A percentile compares a stretch with the other conserved stretches of the same genome.
phyloP scores from a whole-genome alignment of 2,113 vertebrate species.

The Sphaerodactylus townsendi region DNA sequence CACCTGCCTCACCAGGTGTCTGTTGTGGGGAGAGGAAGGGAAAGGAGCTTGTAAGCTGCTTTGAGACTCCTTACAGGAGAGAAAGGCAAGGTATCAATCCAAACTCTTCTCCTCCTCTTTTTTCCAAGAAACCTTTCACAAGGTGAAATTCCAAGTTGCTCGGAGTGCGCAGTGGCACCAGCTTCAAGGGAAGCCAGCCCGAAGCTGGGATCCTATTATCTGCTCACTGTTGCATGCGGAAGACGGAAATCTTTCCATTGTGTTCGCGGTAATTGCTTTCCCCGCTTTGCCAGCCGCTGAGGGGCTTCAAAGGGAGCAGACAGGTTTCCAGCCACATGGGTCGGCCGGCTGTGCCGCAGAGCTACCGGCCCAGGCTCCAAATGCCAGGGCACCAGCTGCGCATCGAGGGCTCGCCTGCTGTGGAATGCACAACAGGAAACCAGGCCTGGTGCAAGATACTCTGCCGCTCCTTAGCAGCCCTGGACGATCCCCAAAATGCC shows the following conservation, averaged over 20 bases:
- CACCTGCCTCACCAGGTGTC: no score
- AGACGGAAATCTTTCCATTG: constrained; percentile 2
- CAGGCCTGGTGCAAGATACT: background rate
- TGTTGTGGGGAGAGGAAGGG: no score
- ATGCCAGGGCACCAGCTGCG: background rate
- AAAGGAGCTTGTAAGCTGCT: no score
- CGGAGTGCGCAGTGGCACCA: background rate
- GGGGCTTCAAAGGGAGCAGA: background rate
- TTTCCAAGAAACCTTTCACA: background rate
- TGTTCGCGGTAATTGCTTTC: background rate
- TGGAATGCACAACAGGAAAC: background rate
- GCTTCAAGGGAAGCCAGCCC: background rate
- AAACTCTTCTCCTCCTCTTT: no score
- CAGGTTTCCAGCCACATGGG: background rate
- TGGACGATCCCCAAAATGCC: background rate
- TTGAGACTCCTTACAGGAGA: no score
- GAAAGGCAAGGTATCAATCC: no score
- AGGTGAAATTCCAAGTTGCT: background rate
- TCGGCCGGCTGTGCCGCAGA: background rate
- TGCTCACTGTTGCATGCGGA: background rate
- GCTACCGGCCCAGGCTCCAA: background rate
- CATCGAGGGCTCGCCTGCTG: background rate
- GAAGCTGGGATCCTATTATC: background rate
- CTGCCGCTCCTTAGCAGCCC: no score
- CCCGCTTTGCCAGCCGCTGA: background rate